Base-by-base conservation (phyloP, 1,140 invertebrate species). In the Drosophila setifemur region DNA sequence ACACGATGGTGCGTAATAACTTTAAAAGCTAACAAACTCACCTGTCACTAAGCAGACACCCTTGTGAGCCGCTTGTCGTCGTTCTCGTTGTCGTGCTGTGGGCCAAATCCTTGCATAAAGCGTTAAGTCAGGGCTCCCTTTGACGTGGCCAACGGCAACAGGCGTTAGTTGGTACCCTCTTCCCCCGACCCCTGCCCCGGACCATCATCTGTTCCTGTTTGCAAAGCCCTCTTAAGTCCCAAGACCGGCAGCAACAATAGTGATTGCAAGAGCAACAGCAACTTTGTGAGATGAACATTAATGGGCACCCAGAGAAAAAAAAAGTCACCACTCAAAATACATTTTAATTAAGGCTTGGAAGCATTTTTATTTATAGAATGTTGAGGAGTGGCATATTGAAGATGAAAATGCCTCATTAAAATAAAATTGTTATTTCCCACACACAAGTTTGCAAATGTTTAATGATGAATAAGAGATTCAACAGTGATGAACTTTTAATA, bases 11-110 rank as follows among this genome's bases (percentile, higher is more conserved):
- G 55, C 61, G 37, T 72, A 74, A 78, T 85, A 85, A 85, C 64
- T 83, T 85, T 54, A 79, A 79, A 85, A 86, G 79, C 75, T 58
- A 86, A 86, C 79, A 86, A 72, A 67, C 47, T 28, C 48, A 43
- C 72, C 74, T 70, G 54, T 63, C 52, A 55, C 35, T 40, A 45
- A 25, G 31, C 45, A 25, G 21, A 31, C 42, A 25, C 9, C 11
- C 19, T 28, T 29, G n/a, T 60, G 49, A 53, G 71, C 76, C 64
- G 57, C 67, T 61, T 85, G 58, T 78, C 45, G 52, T 42, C 37
- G 43, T 40, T 3, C 18, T 55, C 25, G 39, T 53, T 31, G 47
- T 45, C 40, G 49, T 47, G 29, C 37, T 49, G 26, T 57, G 48
- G 8, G 70, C 26, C 64, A 85, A 86, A 85, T 79, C 81, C 79